Evolutionary conservation across 2,797 vertebrate genomes (phyloP).

Genomic region (Mormyrus proboscirostris): DNA sequence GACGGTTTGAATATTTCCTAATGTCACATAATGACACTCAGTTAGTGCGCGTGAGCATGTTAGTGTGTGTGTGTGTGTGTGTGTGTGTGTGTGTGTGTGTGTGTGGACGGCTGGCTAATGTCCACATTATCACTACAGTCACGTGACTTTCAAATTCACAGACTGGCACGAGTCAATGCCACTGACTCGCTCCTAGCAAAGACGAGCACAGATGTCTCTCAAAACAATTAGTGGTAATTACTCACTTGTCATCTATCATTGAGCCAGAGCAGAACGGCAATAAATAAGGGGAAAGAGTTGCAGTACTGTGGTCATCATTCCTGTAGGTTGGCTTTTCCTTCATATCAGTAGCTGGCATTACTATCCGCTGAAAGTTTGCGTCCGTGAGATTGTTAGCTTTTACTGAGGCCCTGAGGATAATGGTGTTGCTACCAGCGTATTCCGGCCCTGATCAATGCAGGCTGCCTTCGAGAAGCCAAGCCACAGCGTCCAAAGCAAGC

Average conservation of each 20-base stretch:
- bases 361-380: background rate
- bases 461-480: background rate
- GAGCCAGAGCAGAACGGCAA: background rate
- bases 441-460: background rate
- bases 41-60: background rate
- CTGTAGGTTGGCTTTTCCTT: background rate
- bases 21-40: background rate
- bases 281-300: background rate
- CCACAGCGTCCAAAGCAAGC: background rate
- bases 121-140: background rate
- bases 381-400: background rate
- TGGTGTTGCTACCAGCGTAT: background rate
- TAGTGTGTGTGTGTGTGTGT: conserved; percentile 7
- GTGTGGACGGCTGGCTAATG: background rate
- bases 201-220: background rate
- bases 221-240: conserved; percentile 1
- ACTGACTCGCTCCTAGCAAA: background rate
- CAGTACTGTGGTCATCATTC: background rate
- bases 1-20: background rate
- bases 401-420: background rate
- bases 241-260: conserved; percentile 1
- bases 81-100: background rate
- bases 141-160: background rate
- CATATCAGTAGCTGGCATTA: background rate
- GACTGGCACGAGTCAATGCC: background rate